Percentiles rank a stretch among this genome's conserved stretches.
Conservation (phyloP, 2,888 invertebrate species). For the Fissipunctia ypsillon region DNA sequence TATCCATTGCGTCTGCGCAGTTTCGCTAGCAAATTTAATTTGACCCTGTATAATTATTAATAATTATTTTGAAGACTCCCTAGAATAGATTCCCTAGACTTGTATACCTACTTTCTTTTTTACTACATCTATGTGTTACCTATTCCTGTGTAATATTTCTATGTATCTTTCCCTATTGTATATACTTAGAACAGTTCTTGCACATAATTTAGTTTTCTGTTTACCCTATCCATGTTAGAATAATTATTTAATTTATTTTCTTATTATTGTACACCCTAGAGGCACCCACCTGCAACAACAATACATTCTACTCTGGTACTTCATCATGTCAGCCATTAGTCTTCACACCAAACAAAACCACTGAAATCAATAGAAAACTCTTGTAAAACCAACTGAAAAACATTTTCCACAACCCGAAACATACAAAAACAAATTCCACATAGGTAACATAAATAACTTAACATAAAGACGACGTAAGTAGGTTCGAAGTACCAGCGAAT, state of each 20-base stretch:
- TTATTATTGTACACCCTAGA: no score
- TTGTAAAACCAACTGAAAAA: conserved; percentile 5
- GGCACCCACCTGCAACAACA: neutral
- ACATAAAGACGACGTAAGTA: conserved; percentile 68
- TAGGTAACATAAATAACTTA: conserved; percentile 62
- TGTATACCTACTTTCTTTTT: neutral
- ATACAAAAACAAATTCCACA: conserved; percentile 48
- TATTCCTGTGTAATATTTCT: neutral
- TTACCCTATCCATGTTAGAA: neutral
- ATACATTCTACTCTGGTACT: neutral
- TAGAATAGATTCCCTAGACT: neutral
- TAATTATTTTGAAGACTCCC: no score
- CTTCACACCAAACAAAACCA: neutral
- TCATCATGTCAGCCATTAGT: neutral
- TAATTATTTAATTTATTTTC: no score
- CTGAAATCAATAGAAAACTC: neutral
- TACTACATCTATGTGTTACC: neutral
- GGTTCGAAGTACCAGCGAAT: conserved; percentile 77
- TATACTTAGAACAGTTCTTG: neutral
- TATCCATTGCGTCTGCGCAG: no score
- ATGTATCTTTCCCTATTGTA: neutral
- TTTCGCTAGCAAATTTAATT: no score
- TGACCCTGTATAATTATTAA: no score
- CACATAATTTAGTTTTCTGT: neutral
- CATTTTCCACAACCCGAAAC: neutral